Evolutionary conservation across 2,888 invertebrate genomes (phyloP), one percentile per base, ranked within the genome.

Genomic region (Glaucopsyche alexis): DNA sequence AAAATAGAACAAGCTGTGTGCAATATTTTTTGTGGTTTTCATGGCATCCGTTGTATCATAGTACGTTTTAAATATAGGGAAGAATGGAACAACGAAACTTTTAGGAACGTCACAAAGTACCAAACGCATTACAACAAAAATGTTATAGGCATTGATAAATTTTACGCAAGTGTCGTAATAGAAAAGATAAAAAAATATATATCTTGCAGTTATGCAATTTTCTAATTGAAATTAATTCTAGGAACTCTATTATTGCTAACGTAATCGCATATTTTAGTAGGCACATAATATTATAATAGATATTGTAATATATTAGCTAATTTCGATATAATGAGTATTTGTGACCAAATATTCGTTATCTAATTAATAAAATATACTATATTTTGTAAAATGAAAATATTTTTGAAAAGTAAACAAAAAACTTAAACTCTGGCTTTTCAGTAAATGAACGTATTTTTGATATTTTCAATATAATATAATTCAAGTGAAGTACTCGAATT

Each of bases 1-100:
- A 90, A 93, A 93, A 93, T 93, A 93, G 92, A 92, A 80, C 88
- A 89, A 86, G 86, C 85, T 88, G 87, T 89, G 89, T 91, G 92
- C 92, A 91, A 91, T 91, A 92, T 93, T 92, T 93, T 92, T 92
- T 92, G 89, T 92, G 81, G 82, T 82, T 77, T 79, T 76, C 74
- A 81, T 74, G 52, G 75, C 75, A 78, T 77, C 78, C 78, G 78
- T 72, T 74, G 66, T 67, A 67, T 11, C 29, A 9, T 29, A 29
- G 29, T 29, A 29, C 29, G 1, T 0, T 13, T 13, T 11, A 13
- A 29, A 5, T 38, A 11, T 29, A 38, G 60, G 60, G 29, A 14
- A 19, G 55, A 55, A 9, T 13, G 13, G 19, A 13, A 60, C 6
- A 29, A n/a, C n/a, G n/a, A n/a, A 60, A 60, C 55, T 60, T 60